Conservation (phyloP, 2,797 vertebrate species). For the Eutrigla gurnardus region DNA sequence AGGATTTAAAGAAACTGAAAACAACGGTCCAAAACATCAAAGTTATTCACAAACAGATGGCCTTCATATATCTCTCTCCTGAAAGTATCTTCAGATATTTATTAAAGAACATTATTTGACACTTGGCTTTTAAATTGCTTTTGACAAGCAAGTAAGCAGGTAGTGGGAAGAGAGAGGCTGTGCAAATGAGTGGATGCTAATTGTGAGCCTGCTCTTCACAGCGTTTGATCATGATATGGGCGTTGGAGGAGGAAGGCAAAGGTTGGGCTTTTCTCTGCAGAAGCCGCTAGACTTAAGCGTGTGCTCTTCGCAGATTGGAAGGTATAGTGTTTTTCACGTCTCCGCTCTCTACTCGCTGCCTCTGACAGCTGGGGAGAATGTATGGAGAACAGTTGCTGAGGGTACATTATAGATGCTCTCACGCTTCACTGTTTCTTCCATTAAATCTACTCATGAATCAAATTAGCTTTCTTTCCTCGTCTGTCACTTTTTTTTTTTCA, state of each 20-base stretch:
- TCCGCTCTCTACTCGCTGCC: constrained; percentile 44
- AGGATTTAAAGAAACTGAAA: constrained; percentile 24
- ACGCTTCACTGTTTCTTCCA: constrained; percentile 79
- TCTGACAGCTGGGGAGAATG: constrained; percentile 72
- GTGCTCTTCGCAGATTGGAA: constrained; percentile 27
- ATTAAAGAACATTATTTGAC: constrained; percentile 59
- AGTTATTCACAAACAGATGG: constrained; percentile 40
- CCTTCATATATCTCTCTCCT: constrained; percentile 44
- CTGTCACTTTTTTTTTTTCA: constrained; percentile 54
- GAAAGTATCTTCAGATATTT: constrained; percentile 31
- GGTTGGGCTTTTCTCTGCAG: constrained; percentile 16
- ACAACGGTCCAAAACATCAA: constrained; percentile 46
- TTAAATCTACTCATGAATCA: constrained; percentile 85
- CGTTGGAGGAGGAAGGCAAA: constrained; percentile 27
- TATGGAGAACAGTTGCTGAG: constrained; percentile 62
- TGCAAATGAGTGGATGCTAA: constrained; percentile 46
- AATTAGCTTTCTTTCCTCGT: constrained; percentile 76
- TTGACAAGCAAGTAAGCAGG: constrained; percentile 42
- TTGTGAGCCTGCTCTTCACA: constrained; percentile 10
- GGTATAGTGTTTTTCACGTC: constrained; percentile 27
- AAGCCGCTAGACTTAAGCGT: neutral
- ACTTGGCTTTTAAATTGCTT: constrained; percentile 49
- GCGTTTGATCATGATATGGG: constrained; percentile 46
- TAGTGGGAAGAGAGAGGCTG: constrained; percentile 7
- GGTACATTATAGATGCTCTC: constrained; percentile 75